Base-by-base conservation (phyloP, 1,140 invertebrate genomes). In the Musca domestica region DNA sequence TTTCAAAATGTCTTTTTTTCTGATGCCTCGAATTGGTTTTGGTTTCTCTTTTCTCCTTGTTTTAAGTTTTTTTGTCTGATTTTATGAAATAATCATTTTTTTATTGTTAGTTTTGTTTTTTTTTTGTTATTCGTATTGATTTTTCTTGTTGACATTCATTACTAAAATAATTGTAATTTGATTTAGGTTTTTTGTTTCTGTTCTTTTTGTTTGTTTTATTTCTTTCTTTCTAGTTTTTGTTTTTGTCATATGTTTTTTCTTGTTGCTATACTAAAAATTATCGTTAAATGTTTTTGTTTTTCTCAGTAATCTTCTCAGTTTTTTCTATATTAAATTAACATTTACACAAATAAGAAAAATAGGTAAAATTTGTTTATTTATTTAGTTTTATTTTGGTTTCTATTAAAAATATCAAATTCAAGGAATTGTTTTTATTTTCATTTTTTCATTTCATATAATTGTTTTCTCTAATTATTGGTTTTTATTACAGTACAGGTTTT, bases 91-190 rank as follows among this genome's bases (percentile, higher is more conserved):
- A 56, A 27, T 56, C 20, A 34, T 34, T 34, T 34, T 61, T 14
- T 61, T 1, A 17, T 61, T 61, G 3, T 58, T 17, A 20, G 17
- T 52, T 12, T 23, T 54, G 10, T 9, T 61, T 61, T 61, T 61
- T 19, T 61, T 19, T 61, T 1, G 27, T 61, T 61, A 7, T 61
- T 19, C 9, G 23, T 54, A n/a, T 27, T 58, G 10, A 54, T 58
- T 52, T 20, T 58, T 30, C n/a, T 52, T 34, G 17, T 34, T 61
- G 27, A 34, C 56, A 61, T 61, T 61, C 56, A 61, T 61, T 61
- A 61, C 56, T 61, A 61, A 61, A 61, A 41, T 41, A 41, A 34
- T 61, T 34, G 22, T 30, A 30, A 34, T 51, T 41, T 61, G 27
- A 34, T 41, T 61, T 58, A 41, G 34, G 6, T 41, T 61, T 34